Base-by-base conservation (phyloP, 2,888 invertebrate genomes). In the Tenthredo distinguenda region DNA sequence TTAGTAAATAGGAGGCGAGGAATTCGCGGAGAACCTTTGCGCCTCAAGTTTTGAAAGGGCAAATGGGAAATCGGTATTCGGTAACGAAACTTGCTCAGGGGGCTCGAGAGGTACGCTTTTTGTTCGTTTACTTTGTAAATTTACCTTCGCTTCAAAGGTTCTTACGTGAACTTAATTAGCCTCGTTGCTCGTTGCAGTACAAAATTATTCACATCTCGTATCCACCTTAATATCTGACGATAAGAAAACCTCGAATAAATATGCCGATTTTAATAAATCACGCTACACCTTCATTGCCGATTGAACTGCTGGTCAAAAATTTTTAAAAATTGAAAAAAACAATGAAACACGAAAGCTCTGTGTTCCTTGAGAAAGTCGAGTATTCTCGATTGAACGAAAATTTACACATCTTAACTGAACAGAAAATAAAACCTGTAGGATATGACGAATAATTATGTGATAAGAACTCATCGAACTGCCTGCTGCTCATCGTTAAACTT, bases 51-150 rank as follows among this genome's bases (percentile, higher is more conserved):
- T 21, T 40, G 40, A 40, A 43, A 43, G 72, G 43, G 40, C 40
- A 43, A 74, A 74, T 74, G 72, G 43, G 9, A 74, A 40, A 74
- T 74, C 43, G 72, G 72, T 74, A 74, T 26, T 77, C 74, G 74
- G 40, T 68, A 34, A 68, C 68, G 68, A 68, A 68, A 68, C 68
- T 68, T 68, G 26, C 5, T 18, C 34, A 34, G 18, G 62, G 62
- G 62, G 71, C 37, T 74, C 43, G 72, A 40, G 72, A 74, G 43
- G 10, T 74, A 21, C n/a, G 40, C 40, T 21, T 74, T 74, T 74
- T 10, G 72, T 74, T 74, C 43, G 43, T 74, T 5, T 74, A 74
- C 72, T 74, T 74, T 74, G 21, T 43, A 74, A 40, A 21, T 74
- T 74, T 43, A 7, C 18, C 18, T 12, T 21, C 21, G 43, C 72